Base-by-base conservation (phyloP, 2,888 invertebrate genomes). In the Callimorpha dominula region DNA sequence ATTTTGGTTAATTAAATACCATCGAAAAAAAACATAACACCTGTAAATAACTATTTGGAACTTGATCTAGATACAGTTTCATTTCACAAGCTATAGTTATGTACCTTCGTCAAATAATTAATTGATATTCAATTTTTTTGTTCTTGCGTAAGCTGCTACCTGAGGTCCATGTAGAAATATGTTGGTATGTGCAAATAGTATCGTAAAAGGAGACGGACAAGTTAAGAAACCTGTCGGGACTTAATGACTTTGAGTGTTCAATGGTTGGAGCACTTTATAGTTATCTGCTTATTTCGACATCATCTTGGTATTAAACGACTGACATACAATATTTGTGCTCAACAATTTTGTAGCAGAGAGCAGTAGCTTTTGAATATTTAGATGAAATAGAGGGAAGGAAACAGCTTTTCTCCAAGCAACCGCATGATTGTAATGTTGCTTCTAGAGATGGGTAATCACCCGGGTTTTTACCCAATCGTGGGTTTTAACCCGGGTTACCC, bases 151-250 rank as follows among this genome's bases (percentile, higher is more conserved):
- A 85, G 72, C 71, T 57, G 71, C 76, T 78, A 71, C 71, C 76
- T 78, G 72, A 65, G 65, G 74, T 70, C 76, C 78, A 74, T 82
- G 81, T 80, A 84, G 83, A 85, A 84, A 84, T 68, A 68, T 79
- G 84, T 78, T 80, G 81, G 83, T 86, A 86, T 89, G 86, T 88
- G 85, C 87, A 88, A 89, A 88, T 82, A 86, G 78, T 82, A 82
- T 89, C 89, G 83, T 87, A 90, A 89, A 90, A 89, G 88, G 90
- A 87, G 88, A 85, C 81, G 82, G 85, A 85, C 88, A 77, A 76
- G 86, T 90, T 88, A 84, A 81, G 86, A 88, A 91, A 90, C 90
- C 86, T 85, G 90, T 87, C 78, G 77, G 78, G 82, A 83, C 83
- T 86, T 87, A 87, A 90, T 85, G 83, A 84, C 80, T 81, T 86